Evolutionary conservation across 2,797 vertebrate species (phyloP).

Genomic region (Megaceryle alcyon): DNA sequence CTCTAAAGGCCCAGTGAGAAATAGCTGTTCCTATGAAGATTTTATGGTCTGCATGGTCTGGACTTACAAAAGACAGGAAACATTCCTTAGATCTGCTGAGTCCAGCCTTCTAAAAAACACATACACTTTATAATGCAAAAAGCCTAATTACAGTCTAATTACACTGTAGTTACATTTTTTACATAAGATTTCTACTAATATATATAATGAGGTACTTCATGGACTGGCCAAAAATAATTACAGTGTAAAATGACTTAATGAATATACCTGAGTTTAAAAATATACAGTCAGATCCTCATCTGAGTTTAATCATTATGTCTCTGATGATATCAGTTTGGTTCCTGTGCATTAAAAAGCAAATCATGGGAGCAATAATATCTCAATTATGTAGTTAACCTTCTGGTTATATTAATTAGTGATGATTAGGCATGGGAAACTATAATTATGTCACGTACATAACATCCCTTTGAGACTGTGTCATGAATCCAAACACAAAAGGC

Average conservation of each 20-base stretch:
- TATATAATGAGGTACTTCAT: background rate
- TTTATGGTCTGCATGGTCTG: background rate
- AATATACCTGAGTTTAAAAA: slow-evolving; percentile 29
- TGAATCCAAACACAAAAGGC: slow-evolving; percentile 47
- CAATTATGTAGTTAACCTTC: slow-evolving; percentile 68
- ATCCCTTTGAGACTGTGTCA: background rate
- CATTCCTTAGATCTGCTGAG: background rate
- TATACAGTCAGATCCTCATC: background rate
- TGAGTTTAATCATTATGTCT: slow-evolving; percentile 18
- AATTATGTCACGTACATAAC: slow-evolving; percentile 34
- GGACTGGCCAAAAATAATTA: slow-evolving; percentile 4
- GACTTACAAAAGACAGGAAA: background rate
- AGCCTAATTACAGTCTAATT: background rate
- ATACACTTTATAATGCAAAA: background rate
- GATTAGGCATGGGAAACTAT: slow-evolving; percentile 52
- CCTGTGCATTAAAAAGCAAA: slow-evolving; percentile 49
- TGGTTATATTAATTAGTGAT: slow-evolving; percentile 66
- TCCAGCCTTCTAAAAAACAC: background rate
- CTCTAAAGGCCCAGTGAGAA: background rate
- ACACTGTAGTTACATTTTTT: background rate
- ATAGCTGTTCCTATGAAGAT: background rate
- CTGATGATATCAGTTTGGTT: slow-evolving; percentile 31
- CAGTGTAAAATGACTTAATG: background rate
- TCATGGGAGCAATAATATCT: slow-evolving; percentile 50
- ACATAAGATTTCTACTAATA: background rate